Conservation (phyloP, 2,888 invertebrate genomes). For the Cistogaster globosa region DNA sequence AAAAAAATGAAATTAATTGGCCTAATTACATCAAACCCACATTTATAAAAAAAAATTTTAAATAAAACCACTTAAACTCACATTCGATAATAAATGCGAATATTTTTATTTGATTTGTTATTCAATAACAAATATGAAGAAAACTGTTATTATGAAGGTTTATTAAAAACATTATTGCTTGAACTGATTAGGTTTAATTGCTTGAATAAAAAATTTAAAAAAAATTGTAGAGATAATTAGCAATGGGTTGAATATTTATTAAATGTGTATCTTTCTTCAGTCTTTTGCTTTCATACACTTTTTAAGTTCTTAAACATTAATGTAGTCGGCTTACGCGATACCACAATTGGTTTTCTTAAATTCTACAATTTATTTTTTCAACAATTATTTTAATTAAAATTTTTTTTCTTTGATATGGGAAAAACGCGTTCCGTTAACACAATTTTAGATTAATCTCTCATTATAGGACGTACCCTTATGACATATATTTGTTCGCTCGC, state of each 20-base stretch:
- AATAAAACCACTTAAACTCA: neutral
- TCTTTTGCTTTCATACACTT: slow-evolving; percentile 19
- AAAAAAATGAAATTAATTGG: slow-evolving; percentile 43
- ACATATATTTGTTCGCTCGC: too few species aligned
- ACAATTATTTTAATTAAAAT: too few species aligned
- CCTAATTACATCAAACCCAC: slow-evolving; percentile 62
- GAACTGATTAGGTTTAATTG: slow-evolving; percentile 15
- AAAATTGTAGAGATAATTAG: neutral
- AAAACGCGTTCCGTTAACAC: too few species aligned
- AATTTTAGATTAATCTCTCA: too few species aligned
- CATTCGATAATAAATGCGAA: too few species aligned
- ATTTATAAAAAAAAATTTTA: slow-evolving; percentile 4
- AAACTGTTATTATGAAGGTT: slow-evolving; percentile 13
- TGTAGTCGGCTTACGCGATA: too few species aligned
- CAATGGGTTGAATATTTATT: neutral
- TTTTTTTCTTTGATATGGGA: too few species aligned
- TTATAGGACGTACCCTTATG: too few species aligned
- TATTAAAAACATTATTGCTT: neutral
- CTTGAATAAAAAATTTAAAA: neutral
- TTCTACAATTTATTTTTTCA: too few species aligned
- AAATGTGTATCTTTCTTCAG: slow-evolving; percentile 19
- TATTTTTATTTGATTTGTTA: neutral
- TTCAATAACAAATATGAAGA: neutral
- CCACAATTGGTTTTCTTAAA: too few species aligned
- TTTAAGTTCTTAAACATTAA: too few species aligned